These are phyloP conservation scores for Chaetophractus vellerosus DNA, from an alignment of 2,797 vertebrate genomes.

Conservation along the genomic window DNA sequence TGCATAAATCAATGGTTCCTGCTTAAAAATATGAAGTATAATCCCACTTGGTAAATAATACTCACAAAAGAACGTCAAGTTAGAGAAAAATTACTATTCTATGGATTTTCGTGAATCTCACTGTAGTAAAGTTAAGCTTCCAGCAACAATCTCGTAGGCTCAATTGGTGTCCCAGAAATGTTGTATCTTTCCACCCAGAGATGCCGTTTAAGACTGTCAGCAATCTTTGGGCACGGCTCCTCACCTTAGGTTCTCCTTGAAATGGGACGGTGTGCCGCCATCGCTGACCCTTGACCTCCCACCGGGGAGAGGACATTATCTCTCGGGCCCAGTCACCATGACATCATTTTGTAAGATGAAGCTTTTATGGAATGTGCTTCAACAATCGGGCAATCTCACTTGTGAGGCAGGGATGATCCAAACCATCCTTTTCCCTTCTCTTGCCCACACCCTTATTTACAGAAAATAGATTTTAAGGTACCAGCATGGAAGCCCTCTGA, in stretches of 20 bases:
- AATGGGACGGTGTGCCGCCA: neutral
- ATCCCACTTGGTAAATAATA: neutral
- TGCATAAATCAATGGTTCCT: accelerated
- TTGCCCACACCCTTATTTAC: neutral
- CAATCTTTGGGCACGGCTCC: neutral
- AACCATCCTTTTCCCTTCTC: neutral
- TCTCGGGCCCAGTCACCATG: accelerated
- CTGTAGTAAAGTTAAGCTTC: neutral
- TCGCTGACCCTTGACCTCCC: accelerated
- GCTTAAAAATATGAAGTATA: neutral
- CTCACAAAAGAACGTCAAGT: neutral
- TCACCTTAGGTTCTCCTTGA: neutral
- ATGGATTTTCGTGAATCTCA: neutral
- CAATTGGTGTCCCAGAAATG: neutral
- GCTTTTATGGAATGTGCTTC: accelerated
- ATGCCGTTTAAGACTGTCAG: neutral
- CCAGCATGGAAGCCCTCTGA: neutral
- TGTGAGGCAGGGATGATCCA: accelerated
- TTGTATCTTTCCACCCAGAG: accelerated
- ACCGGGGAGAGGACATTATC: accelerated
- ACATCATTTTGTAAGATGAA: accelerated
- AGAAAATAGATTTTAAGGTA: neutral
- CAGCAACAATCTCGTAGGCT: neutral
- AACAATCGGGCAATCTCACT: accelerated
- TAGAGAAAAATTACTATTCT: too few species aligned